Base-by-base conservation (phyloP, 2,113 vertebrate species). In the Equus quagga region DNA sequence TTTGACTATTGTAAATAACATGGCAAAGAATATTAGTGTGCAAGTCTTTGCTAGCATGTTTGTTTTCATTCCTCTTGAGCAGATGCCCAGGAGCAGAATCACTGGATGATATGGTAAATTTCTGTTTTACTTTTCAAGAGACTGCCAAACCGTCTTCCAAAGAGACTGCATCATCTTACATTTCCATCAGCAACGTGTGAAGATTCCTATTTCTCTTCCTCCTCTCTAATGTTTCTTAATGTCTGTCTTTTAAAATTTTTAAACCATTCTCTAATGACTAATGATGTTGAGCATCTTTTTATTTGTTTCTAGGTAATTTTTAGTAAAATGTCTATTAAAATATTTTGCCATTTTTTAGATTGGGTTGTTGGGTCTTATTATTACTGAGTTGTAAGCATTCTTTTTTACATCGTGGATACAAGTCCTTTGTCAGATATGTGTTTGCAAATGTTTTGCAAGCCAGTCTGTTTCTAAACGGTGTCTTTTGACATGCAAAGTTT, bases 401-500 rank as follows among this genome's bases (percentile, higher is more conserved):
- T 73, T 89, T 73, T 73, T 46, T 89, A 41, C 64, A 81, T 81
- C 64, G 33, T 72, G 21, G 28, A 85, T 54, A 62, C 23, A 83
- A 75, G 62, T 83, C 17, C 12, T 36, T 67, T 86, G 72, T 72
- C 26, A n/a, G 64, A 44, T 72, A 51, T n/a, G 21, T 86, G 41
- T 79, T 62, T 86, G 26, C 5, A 91, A 79, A 78, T 86, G 51
- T 91, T 80, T 80, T 91, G 49, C 41, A 67, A 82, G 44, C 23
- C 70, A 58, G 13, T 64, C 44, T 80, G 49, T 58, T 92, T 88
- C 19, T 92, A 67, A 87, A 58, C 24, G 17, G 5, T 73, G 36
- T 88, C 31, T 78, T 87, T 81, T 75, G 83, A 58, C 36, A 23
- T 85, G 72, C 9, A 85, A 91, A 79, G 17, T 95, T 84, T 76